Evolutionary conservation across 2,888 invertebrate genomes (phyloP), one percentile per base, ranked within the genome.

Genomic region (Sinohyriopsis cumingii): DNA sequence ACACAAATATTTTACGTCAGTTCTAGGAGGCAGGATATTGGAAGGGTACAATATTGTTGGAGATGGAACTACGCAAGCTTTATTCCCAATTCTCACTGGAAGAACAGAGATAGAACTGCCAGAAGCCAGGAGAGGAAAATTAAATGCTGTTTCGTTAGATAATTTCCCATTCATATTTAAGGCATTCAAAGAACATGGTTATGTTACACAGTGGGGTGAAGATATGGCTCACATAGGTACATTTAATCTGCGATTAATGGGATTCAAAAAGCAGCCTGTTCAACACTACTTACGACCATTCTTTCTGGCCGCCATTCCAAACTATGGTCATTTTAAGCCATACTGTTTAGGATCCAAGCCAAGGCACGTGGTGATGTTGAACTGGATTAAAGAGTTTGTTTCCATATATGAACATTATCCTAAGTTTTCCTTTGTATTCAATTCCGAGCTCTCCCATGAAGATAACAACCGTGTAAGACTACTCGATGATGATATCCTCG

Each of bases 281-380:
- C 95, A 97, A 90, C 97, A 97, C 89, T 97, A 96, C 87, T 93
- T 96, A 91, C 91, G 97, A 54, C 93, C 95, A 0, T 96, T 94
- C 89, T 84, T 84, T 67, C 68, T 95, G 20, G 94, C 94, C 28
- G 93, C 94, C 19, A 90, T 91, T 6, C 92, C 92, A 2, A 68
- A 79, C 18, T 78, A 75, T 63, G 19, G 20, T 1, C 68, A 72
- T n/a, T 78, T 80, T 65, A 79, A 75, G 54, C 75, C 73, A 4
- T 73, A 75, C 75, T 96, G 96, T 86, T 91, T 95, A 24, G 95
- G 95, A 0, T 93, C 93, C 24, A 92, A 92, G 20, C 94, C 95
- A 0, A 92, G 94, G 60, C 95, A 95, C 86, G 90, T 81, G 25
- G 79, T 90, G 81, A 85, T 86, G 76, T 57, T 90, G 9, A 79